Evolutionary conservation across 1,140 invertebrate genomes (phyloP), one percentile per base, ranked within the genome.

Genomic region (Dreissena polymorpha): DNA sequence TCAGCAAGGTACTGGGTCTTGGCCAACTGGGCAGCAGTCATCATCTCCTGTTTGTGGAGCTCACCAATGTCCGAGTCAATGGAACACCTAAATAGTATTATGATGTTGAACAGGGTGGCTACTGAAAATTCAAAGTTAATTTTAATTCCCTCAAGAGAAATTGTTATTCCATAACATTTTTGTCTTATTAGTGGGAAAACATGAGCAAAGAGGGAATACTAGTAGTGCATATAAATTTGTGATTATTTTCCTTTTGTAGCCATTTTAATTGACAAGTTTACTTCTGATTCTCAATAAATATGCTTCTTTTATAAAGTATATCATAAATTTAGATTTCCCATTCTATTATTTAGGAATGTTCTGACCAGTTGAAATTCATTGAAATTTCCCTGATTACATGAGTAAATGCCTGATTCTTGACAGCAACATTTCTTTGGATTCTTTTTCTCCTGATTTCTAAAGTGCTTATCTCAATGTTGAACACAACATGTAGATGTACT

Each of bases 21-120:
- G 0, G 93, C 92, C 70, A 90, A 86, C 39, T 92, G 25, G 0
- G 92, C 93, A 23, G 93, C 93, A 86, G 89, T 88, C 72, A 89
- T 85, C 84, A 95, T 94, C 75, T 92, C 90, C 60, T 89, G 84
- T 12, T 90, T 88, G 86, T 94, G 94, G 18, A 94, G 60, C 6
- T 83, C 68, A 12, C 51, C 18, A 49, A 79, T 53, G 63, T 85
- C 39, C n/a, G 53, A 55, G 63, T 82, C 68, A 25, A 83, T 27
- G 1, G 14, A 25, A 68, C 77, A 83, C 27, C 82, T 74, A 29
- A 16, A 74, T 77, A 50, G 5, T 10, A 71, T 16, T 50, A 39
- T 49, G 13, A 18, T 21, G 27, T 16, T 7, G 10, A 53, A 53
- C 23, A 73, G 6, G 27, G 14, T 51, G 21, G 12, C 18, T 60